Evolutionary conservation across 2,797 vertebrate genomes (phyloP).

Genomic region (Falco berigora): DNA sequence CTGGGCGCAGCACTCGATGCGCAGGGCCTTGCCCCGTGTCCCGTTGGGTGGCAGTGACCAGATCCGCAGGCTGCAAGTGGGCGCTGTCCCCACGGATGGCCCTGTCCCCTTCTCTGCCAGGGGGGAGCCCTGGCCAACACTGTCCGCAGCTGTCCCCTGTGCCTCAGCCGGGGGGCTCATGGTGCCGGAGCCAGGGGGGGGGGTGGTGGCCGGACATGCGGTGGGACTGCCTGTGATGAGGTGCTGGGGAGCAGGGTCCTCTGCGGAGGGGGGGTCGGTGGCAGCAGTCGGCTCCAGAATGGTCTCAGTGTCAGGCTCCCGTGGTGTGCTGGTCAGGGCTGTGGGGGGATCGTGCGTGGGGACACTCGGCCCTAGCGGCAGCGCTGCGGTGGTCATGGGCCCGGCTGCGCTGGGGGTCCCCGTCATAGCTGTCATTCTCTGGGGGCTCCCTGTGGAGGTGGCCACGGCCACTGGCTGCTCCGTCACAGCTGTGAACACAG

Average conservation of each 20-base stretch:
- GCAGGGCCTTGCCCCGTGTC: background rate
- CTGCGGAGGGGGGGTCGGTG: rapidly evolving
- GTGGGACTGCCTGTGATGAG: rapidly evolving
- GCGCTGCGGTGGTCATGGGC: rapidly evolving
- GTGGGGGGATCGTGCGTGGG: background rate
- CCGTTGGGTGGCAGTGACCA: background rate
- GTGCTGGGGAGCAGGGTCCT: rapidly evolving
- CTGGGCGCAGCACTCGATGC: background rate
- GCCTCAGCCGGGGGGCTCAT: rapidly evolving
- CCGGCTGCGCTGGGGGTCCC: background rate
- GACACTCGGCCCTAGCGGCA: background rate
- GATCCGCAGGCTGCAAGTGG: background rate
- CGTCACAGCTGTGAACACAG: background rate
- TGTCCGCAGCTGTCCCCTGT: rapidly evolving
- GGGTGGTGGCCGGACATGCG: rapidly evolving
- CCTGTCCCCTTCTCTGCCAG: rapidly evolving
- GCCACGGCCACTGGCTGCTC: rapidly evolving
- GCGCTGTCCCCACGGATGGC: rapidly evolving
- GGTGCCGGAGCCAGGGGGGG: rapidly evolving
- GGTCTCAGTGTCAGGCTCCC: rapidly evolving
- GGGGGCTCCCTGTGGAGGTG: background rate
- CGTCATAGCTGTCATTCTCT: rapidly evolving
- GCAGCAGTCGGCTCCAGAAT: background rate
- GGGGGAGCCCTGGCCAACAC: background rate
- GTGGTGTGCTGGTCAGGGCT: no score